phyloP scores from a whole-genome alignment of 2,888 invertebrate genomes.

The Horisme vitalbata region DNA sequence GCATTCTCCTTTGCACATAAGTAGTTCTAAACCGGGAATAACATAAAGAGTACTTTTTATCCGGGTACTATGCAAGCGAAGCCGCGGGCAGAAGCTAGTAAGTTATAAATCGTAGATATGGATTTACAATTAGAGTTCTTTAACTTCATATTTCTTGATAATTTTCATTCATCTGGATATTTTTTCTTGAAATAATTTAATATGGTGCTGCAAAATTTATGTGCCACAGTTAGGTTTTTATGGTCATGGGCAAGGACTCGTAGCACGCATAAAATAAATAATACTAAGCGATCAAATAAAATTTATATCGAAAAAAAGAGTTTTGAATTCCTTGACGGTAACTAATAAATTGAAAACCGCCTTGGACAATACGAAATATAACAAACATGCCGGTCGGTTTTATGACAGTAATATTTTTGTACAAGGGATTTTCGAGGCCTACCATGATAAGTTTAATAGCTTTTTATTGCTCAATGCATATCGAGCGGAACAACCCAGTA shows the following conservation, averaged over 20 bases:
- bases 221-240: constrained; percentile 3
- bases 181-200: not conserved
- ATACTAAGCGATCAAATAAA: constrained; percentile 29
- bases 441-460: not conserved
- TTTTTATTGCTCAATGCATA: not conserved
- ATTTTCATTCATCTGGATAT: too few species aligned
- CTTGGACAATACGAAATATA: constrained; percentile 44
- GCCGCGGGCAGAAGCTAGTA: too few species aligned
- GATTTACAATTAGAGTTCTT: too few species aligned
- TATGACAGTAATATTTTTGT: constrained; percentile 54
- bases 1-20: too few species aligned
- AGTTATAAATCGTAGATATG: too few species aligned
- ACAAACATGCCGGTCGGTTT: constrained; percentile 41
- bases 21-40: too few species aligned
- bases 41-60: too few species aligned
- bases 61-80: too few species aligned
- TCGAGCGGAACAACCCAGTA: not conserved
- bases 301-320: constrained; percentile 40
- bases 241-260: constrained; percentile 2
- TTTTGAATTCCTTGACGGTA: constrained; percentile 28
- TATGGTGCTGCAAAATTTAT: constrained; percentile 4
- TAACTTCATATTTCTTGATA: too few species aligned
- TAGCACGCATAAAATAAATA: constrained; percentile 14
- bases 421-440: constrained; percentile 22
- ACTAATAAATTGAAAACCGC: constrained; percentile 49